Evolutionary conservation across 2,888 invertebrate genomes (phyloP).

Genomic region (Eudasyphora cyanicolor): DNA sequence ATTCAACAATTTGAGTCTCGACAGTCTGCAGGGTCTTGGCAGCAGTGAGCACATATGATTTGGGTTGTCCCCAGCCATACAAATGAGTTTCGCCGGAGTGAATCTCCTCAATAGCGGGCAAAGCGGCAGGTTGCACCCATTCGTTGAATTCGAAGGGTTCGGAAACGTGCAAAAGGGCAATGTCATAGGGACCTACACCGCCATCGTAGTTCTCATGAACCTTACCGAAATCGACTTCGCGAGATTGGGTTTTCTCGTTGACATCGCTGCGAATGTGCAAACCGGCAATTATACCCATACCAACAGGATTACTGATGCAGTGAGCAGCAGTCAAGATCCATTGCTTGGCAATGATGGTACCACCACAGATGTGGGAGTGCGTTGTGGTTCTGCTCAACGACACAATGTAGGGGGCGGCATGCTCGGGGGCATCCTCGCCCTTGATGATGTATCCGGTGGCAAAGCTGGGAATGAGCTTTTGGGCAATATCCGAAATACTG

Average conservation of each 20-base stretch:
- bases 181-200: conserved; percentile 81
- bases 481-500: conserved; percentile 64
- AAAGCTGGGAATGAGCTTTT: conserved; percentile 71
- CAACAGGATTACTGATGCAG: conserved; percentile 72
- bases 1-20: conserved; percentile 72
- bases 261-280: conserved; percentile 75
- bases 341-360: conserved; percentile 77
- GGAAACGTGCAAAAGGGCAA: conserved; percentile 80
- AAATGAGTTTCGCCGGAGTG: conserved; percentile 75
- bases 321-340: conserved; percentile 80
- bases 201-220: conserved; percentile 76
- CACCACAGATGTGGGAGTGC: conserved; percentile 80
- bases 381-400: conserved; percentile 74
- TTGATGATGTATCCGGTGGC: conserved; percentile 77
- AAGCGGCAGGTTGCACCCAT: conserved; percentile 75
- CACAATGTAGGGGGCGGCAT: conserved; percentile 80
- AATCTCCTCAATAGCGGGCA: conserved; percentile 74
- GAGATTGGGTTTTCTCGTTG: conserved; percentile 71
- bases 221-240: conserved; percentile 72
- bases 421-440: conserved; percentile 77
- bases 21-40: conserved; percentile 75
- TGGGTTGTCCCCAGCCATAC: conserved; percentile 80
- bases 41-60: conserved; percentile 65
- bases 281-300: conserved; percentile 78
- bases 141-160: conserved; percentile 73